phyloP scores from a whole-genome alignment of 2,888 invertebrate species.

The Carterocephalus palaemon region DNA sequence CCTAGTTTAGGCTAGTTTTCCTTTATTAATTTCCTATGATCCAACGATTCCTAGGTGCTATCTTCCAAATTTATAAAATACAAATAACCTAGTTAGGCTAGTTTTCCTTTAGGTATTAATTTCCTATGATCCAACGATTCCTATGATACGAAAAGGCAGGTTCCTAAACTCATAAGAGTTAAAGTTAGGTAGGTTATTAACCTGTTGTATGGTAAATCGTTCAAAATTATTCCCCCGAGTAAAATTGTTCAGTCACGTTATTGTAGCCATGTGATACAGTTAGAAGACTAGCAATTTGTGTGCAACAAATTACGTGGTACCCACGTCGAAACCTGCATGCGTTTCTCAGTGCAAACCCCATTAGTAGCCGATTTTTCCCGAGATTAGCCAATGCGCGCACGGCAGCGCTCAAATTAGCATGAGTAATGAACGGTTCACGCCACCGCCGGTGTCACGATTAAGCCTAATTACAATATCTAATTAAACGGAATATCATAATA shows the following conservation, averaged over 20 bases:
- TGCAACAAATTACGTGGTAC: slow-evolving; percentile 25
- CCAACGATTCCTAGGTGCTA: too few species aligned
- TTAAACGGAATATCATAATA: slow-evolving; percentile 60
- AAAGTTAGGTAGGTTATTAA: too few species aligned
- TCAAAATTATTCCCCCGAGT: too few species aligned
- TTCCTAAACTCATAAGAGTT: too few species aligned
- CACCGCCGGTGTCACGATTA: slow-evolving; percentile 52
- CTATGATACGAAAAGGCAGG: too few species aligned
- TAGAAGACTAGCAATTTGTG: slow-evolving; percentile 23
- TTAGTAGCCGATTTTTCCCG: slow-evolving; percentile 44
- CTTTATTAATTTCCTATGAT: too few species aligned
- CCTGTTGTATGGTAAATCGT: too few species aligned
- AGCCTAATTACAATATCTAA: slow-evolving; percentile 59
- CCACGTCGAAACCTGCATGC: slow-evolving; percentile 37
- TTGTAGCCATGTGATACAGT: slow-evolving; percentile 24
- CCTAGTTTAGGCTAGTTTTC: too few species aligned
- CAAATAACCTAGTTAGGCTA: too few species aligned
- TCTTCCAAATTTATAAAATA: too few species aligned
- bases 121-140: too few species aligned
- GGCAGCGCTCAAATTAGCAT: slow-evolving; percentile 55
- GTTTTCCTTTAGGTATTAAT: too few species aligned
- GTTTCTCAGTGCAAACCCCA: slow-evolving; percentile 40
- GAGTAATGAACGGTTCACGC: slow-evolving; percentile 56
- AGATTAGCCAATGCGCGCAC: slow-evolving; percentile 46
- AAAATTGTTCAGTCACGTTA: slow-evolving; percentile 13